Base-by-base conservation (phyloP, 2,113 vertebrate genomes). In the Menura novaehollandiae region DNA sequence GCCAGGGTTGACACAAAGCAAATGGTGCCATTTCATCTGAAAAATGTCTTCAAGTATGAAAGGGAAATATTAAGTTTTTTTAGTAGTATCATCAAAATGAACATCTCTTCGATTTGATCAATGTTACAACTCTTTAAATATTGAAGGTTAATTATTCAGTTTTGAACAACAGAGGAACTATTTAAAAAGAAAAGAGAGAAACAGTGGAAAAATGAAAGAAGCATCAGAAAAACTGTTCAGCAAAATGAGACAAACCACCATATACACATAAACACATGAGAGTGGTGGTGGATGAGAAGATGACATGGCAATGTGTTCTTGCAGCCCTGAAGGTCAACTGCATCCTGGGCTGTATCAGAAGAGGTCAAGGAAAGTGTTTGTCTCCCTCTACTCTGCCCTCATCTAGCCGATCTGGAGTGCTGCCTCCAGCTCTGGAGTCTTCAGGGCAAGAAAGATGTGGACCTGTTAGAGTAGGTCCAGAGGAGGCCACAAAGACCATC, bases 281-380 rank as follows among this genome's bases (percentile, higher is more conserved):
- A 17, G 9, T n/a, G 11, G 22, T 53, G n/a, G n/a, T 68, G 60
- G 46, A 53, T 35, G 30, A 60, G 62, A 33, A 51, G 58, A 39
- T 33, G 46, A 55, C 12, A 18, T 27, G 16, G n/a, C 13, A 62
- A 53, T 4, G 4, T 26, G 11, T 55, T 53, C 20, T 62, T 47
- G 20, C 14, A 62, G n/a, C 24, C 28, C 9, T 0, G 0, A 75
- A 67, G 33, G 13, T 16, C 39, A 53, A 7, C 9, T n/a, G n/a
- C 17, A 41, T 30, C 39, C 41, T 55, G 71, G 44, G 30, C n/a
- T 76, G 20, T 32, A 60, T 27, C 39, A 62, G 39, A 68, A 22
- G 39, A 55, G 44, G 41, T 18, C 0, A 0, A 21, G 19, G 23
- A 7, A 75, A 41, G 11, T 15, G 55, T 30, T 47, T 47, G 24